Evolutionary conservation across 2,113 vertebrate genomes (phyloP).

Genomic region (Microcebus murinus): DNA sequence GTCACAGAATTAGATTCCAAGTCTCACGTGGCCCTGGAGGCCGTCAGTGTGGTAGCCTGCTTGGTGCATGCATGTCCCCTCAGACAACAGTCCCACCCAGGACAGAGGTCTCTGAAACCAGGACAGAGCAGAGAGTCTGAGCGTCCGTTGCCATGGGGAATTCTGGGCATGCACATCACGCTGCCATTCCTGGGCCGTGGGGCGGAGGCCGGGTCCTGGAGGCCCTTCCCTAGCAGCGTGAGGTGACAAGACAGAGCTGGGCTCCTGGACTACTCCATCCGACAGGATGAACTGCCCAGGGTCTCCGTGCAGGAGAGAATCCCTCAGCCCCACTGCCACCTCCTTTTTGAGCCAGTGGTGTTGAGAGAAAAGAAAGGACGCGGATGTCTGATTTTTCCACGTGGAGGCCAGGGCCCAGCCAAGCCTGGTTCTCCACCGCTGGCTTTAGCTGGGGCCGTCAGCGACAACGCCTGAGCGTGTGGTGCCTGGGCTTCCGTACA

Average conservation of each 20-base stretch:
- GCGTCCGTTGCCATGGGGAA: neutral
- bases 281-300: rapidly evolving
- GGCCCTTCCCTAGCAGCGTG: neutral
- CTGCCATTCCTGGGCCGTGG: neutral
- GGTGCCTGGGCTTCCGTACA: neutral
- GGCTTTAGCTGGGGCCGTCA: too few relatives aligned
- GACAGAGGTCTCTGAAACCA: neutral
- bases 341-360: neutral
- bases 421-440: conserved; percentile 69
- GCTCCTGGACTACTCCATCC: neutral
- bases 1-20: neutral
- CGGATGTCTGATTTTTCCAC: conserved; percentile 48
- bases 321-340: neutral
- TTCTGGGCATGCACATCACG: too few relatives aligned
- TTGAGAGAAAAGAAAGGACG: conserved; percentile 42
- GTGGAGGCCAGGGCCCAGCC: conserved; percentile 68
- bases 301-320: rapidly evolving
- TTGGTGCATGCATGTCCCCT: too few relatives aligned
- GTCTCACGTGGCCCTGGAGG: neutral
- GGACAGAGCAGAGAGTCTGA: rapidly evolving
- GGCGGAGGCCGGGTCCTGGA: neutral
- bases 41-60: neutral
- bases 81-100: neutral
- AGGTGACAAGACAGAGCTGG: too few relatives aligned
- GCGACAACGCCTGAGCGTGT: rapidly evolving